These are phyloP conservation scores for Isurus oxyrinchus DNA, from an alignment of 2,113 vertebrate genomes.

Conservation along the genomic window DNA sequence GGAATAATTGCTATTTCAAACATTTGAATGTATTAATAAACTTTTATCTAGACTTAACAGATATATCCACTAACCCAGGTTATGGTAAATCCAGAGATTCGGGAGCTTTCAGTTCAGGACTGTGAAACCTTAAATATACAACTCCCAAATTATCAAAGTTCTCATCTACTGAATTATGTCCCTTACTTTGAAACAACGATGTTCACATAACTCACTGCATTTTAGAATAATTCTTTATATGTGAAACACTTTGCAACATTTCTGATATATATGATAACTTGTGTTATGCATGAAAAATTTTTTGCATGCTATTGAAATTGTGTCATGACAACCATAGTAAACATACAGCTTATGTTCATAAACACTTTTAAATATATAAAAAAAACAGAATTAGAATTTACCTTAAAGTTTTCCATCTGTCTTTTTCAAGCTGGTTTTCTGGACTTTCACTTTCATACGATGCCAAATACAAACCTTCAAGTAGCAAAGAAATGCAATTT, in stretches of 20 bases:
- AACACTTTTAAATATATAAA: not conserved
- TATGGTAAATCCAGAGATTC: not conserved
- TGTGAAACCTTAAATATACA: not conserved
- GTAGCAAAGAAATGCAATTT: slow-evolving; percentile 30
- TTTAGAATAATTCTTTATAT: not conserved
- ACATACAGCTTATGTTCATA: not conserved
- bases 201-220: not conserved
- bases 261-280: not conserved
- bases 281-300: not conserved
- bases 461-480: slow-evolving; percentile 65
- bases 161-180: not conserved
- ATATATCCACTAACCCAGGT: not conserved
- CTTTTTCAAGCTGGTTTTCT: slow-evolving; percentile 68
- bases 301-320: not conserved
- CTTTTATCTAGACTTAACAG: not conserved
- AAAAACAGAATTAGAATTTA: slow-evolving; percentile 41
- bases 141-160: not conserved
- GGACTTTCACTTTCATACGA: slow-evolving; percentile 73
- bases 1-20: not conserved
- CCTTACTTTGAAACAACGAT: not conserved
- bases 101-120: not conserved
- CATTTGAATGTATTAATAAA: not conserved
- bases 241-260: not conserved
- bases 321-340: not conserved
- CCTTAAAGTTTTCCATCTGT: slow-evolving; percentile 69